Conservation (phyloP, 2,888 invertebrate genomes). For the Mallateleia sp. region DNA sequence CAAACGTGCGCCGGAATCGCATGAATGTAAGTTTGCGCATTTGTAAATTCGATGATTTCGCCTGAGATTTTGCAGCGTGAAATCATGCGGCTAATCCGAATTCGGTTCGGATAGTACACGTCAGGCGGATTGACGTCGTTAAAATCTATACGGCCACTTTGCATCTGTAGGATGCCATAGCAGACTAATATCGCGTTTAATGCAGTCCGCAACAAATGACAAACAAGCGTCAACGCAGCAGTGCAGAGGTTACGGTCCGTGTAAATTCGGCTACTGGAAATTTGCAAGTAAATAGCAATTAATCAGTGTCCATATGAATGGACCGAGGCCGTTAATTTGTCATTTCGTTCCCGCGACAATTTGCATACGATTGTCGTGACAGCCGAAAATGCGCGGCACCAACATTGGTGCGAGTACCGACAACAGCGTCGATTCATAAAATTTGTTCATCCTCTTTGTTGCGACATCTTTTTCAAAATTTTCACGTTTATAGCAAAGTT, state of each 20-base stretch:
- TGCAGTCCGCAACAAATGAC: slow-evolving; percentile 85
- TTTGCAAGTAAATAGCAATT: slow-evolving; percentile 89
- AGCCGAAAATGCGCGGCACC: slow-evolving; percentile 58
- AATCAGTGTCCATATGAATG: slow-evolving; percentile 88
- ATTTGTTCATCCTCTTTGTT: too few relatives aligned
- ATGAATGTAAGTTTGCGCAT: slow-evolving; percentile 15
- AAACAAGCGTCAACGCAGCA: slow-evolving; percentile 85
- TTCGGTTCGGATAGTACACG: too few relatives aligned
- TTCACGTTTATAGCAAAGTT: too few relatives aligned
- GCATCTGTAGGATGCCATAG: too few relatives aligned
- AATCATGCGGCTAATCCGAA: slow-evolving; percentile 34
- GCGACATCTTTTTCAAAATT: too few relatives aligned
- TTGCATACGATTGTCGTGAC: slow-evolving; percentile 83
- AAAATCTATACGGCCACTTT: too few relatives aligned
- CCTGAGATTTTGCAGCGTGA: slow-evolving; percentile 22
- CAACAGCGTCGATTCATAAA: slow-evolving; percentile 52
- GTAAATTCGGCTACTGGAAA: slow-evolving; percentile 86
- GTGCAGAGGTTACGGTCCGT: slow-evolving; percentile 81
- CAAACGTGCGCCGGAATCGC: background rate
- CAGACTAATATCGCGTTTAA: slow-evolving; percentile 79
- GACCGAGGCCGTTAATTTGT: slow-evolving; percentile 87
- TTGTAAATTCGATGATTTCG: slow-evolving; percentile 7
- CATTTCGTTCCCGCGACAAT: slow-evolving; percentile 87
- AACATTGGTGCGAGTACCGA: slow-evolving; percentile 58
- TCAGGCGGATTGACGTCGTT: too few relatives aligned